Evolutionary conservation across 2,797 vertebrate genomes (phyloP).

Genomic region (Pipistrellus pygmaeus): DNA sequence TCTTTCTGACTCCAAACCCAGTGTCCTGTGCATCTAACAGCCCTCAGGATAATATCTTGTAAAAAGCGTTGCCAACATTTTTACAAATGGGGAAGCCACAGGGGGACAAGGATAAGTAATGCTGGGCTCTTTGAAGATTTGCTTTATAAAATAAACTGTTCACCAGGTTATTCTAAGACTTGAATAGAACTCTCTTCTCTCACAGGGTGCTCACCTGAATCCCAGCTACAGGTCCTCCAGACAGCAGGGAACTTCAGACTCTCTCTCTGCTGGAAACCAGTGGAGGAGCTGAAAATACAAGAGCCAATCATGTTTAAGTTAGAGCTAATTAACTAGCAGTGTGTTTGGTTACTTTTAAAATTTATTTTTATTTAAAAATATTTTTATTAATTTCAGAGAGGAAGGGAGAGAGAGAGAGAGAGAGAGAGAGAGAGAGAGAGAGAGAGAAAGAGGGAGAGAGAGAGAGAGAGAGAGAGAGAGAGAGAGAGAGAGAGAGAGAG

Average conservation of each 20-base stretch:
- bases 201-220: constrained; percentile 15
- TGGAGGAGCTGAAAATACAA: constrained; percentile 56
- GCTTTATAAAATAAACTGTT: background rate
- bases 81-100: background rate
- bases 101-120: background rate
- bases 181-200: background rate
- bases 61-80: background rate
- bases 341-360: constrained; percentile 1
- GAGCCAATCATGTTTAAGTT: background rate
- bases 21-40: background rate
- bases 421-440: no score
- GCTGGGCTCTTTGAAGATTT: background rate
- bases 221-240: background rate
- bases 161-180: background rate
- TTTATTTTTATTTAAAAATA: background rate
- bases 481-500: no score
- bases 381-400: no score
- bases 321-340: constrained; percentile 26
- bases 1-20: background rate
- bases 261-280: constrained; percentile 33
- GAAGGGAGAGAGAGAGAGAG: no score
- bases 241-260: constrained; percentile 19
- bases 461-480: no score
- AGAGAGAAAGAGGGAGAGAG: no score
- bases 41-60: background rate